Evolutionary conservation across 2,113 vertebrate species (phyloP), one percentile per base, ranked within the genome.

Genomic region (Clarias gariepinus): DNA sequence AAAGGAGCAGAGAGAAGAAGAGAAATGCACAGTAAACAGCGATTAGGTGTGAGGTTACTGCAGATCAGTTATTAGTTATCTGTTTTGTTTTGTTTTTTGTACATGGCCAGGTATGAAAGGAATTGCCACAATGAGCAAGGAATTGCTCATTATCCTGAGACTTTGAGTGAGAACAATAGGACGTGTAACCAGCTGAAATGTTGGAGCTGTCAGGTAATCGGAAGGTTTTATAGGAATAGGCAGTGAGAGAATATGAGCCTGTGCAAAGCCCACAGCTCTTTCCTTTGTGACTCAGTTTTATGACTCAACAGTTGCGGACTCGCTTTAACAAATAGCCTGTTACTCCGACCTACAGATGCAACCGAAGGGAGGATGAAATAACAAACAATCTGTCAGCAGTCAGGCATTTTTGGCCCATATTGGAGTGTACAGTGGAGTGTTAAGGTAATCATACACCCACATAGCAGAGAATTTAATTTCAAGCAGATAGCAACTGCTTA

Each of bases 141-240:
- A n/a, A 76, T 47, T 47, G 64, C 61, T 83, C 61, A 86, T 80
- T 73, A 78, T 60, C 55, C 6, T 18, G 74, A 69, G 82, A n/a
- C 85, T 82, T n/a, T 80, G 64, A 82, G 58, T 77, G 74, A 82
- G 86, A 81, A 85, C 85, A 87, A 82, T 73, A 74, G 57, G 64
- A 87, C 33, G 16, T 84, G 73, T 83, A 85, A 85, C 60, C 53
- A 64, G 63, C 53, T 88, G 12, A 88, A 86, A 82, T 88, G 81
- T 41, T 81, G 77, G 60, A 77, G 73, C 83, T 87, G 86, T 66
- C 85, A 85, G 87, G 81, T 86, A 81, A 86, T 61, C 52, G 80
- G 68, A 77, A 78, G 69, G 69, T 88, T 88, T 88, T 90, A 90
- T 76, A 79, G 83, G 86, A 86, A 87, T 57, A 81, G 60, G 58